Percentiles rank a stretch among this genome's conserved stretches.
Conservation (phyloP, 2,888 invertebrate species). For the Machimus atricapillus region DNA sequence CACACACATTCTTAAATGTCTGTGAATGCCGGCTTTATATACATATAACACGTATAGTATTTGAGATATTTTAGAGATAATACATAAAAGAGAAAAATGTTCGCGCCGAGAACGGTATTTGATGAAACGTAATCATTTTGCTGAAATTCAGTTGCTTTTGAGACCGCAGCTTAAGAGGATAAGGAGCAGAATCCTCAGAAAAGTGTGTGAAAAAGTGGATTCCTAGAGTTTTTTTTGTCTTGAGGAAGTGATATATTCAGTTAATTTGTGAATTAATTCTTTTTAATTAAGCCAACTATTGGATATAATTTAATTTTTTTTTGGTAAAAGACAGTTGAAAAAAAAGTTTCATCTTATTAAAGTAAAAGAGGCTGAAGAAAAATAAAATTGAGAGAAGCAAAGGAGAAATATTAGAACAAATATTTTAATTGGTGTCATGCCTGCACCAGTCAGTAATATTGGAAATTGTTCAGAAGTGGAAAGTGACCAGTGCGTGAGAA, state of each 20-base stretch:
- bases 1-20: background rate
- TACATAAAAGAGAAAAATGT: constrained; percentile 2
- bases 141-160: constrained; percentile 32
- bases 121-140: constrained; percentile 36
- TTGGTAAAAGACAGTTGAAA: background rate
- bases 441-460: constrained; percentile 33
- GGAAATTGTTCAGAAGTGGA: constrained; percentile 3
- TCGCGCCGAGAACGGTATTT: constrained; percentile 29
- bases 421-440: constrained; percentile 32
- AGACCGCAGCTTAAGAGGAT: constrained; percentile 4
- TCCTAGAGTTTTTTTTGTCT: too few relatives aligned
- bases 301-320: background rate
- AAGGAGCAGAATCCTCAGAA: background rate
- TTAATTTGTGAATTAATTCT: background rate
- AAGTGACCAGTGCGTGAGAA: constrained; percentile 5
- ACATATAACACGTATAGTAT: background rate
- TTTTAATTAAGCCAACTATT: background rate
- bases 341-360: background rate
- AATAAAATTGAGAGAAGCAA: too few relatives aligned
- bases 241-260: background rate
- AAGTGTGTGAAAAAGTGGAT: constrained; percentile 13
- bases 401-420: background rate
- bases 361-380: background rate
- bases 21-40: constrained; percentile 9
- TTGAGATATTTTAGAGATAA: background rate